Conservation (phyloP, 2,797 vertebrate species). For the Lepilemur septentrionalis region DNA sequence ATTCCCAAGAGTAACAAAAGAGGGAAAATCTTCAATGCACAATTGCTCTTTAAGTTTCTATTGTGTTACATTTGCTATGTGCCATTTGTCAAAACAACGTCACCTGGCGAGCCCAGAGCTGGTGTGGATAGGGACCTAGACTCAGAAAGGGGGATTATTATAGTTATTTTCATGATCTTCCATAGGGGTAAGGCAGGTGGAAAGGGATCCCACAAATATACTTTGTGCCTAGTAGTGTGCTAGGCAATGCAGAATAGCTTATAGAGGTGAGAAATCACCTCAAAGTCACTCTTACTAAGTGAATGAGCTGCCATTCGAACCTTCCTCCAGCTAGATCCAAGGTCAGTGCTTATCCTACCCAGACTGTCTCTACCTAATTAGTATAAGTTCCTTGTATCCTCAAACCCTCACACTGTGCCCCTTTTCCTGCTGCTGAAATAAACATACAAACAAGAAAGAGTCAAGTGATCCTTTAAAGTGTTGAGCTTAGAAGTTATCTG, state of each 20-base stretch:
- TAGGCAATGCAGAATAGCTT: not conserved
- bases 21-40: not conserved
- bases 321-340: not conserved
- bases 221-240: not conserved
- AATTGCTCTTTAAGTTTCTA: not conserved
- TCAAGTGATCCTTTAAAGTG: not conserved
- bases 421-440: constrained; percentile 7
- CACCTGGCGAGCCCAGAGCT: not conserved
- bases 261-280: not conserved
- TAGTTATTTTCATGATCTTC: not conserved
- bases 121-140: not conserved
- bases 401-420: not conserved
- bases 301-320: not conserved
- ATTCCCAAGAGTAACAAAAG: not conserved
- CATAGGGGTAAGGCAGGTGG: not conserved
- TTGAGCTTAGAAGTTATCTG: not conserved
- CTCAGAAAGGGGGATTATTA: not conserved
- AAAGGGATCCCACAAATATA: not conserved
- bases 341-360: not conserved
- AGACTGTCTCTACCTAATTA: not conserved
- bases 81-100: not conserved
- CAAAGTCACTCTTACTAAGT: not conserved
- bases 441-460: not conserved
- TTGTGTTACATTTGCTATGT: not conserved
- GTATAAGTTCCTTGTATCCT: not conserved